These are phyloP conservation scores for Saturnia japonica DNA, from an alignment of 2,888 invertebrate genomes.

Conservation along the genomic window DNA sequence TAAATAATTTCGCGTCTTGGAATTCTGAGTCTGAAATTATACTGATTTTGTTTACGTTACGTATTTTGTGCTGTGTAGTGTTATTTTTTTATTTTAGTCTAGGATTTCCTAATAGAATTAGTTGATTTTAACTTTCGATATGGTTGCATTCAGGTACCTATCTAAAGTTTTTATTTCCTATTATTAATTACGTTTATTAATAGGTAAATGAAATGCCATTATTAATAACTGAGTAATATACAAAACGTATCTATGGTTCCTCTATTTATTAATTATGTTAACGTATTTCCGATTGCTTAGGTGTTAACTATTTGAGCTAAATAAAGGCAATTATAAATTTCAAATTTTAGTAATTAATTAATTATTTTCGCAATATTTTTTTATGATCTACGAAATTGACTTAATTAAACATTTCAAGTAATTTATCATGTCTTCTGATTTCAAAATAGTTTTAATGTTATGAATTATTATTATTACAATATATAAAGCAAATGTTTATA, in stretches of 20 bases:
- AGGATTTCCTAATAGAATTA: slow-evolving; percentile 7
- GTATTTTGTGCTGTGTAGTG: slow-evolving; percentile 1
- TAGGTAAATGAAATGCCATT: background rate
- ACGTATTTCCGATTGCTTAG: background rate
- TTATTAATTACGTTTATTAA: background rate
- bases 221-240: background rate
- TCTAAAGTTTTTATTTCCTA: background rate
- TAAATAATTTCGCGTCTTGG: slow-evolving; percentile 6
- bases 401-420: background rate
- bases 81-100: slow-evolving; percentile 33
- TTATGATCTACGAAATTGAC: too few species aligned
- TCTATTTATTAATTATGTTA: background rate
- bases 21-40: background rate
- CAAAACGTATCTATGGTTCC: background rate
- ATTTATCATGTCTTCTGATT: background rate
- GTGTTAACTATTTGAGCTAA: background rate
- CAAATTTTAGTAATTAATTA: background rate
- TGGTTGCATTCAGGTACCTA: slow-evolving; percentile 46
- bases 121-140: slow-evolving; percentile 25
- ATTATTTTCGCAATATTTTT: background rate
- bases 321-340: background rate
- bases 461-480: background rate
- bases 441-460: background rate
- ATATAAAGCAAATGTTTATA: background rate
- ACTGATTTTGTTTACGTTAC: slow-evolving; percentile 4